Conservation (phyloP, 2,797 vertebrate species). For the Hybognathus amarus region DNA sequence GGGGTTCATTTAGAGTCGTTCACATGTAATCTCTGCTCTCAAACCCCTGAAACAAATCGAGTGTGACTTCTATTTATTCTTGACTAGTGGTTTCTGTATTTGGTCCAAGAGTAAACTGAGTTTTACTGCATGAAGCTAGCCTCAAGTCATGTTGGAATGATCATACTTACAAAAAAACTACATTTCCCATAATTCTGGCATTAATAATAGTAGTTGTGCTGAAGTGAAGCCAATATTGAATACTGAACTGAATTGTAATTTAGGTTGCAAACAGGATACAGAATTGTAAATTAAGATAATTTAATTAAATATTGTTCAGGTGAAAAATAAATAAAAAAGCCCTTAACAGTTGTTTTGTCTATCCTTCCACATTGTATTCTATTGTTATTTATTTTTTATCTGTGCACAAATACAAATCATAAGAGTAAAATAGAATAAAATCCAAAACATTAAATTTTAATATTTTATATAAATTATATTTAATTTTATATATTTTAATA, state of each 20-base stretch:
- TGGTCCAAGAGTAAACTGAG: neutral
- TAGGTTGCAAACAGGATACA: neutral
- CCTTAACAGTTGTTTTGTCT: neutral
- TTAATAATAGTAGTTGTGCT: too few relatives aligned
- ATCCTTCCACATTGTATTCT: neutral
- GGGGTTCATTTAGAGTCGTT: neutral
- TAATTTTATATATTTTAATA: too few relatives aligned
- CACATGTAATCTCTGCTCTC: neutral
- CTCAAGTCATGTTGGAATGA: neutral
- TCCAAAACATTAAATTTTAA: neutral
- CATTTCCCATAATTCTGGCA: neutral
- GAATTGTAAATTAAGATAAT: neutral
- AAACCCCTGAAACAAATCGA: neutral
- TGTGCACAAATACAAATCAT: neutral
- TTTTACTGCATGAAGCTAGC: too few relatives aligned
- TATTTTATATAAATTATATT: too few relatives aligned
- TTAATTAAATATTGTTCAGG: neutral
- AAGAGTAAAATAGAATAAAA: neutral
- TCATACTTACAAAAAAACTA: neutral
- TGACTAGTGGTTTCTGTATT: neutral
- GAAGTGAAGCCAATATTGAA: neutral
- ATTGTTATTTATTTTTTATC: neutral
- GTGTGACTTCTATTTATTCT: neutral
- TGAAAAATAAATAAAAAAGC: neutral
- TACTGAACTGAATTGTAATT: neutral